A percentile compares a stretch with the other conserved stretches of the same genome.
phyloP scores from a whole-genome alignment of 1,140 invertebrate genomes.

The Tribolium castaneum region DNA sequence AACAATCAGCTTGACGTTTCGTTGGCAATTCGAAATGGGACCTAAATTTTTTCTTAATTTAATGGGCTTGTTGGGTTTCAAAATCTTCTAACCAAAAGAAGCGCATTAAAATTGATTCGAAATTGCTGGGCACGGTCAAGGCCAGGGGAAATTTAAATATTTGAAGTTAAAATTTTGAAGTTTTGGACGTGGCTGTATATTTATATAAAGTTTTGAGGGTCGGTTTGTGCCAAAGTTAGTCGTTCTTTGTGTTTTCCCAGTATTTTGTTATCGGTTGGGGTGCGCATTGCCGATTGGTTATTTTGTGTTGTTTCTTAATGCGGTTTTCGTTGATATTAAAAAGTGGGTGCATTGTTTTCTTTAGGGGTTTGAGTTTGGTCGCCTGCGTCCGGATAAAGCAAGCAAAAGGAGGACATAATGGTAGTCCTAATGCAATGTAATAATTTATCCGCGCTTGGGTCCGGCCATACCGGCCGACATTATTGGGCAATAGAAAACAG shows the following conservation, averaged over 20 bases:
- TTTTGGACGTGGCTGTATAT: not conserved
- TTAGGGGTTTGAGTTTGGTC: not conserved
- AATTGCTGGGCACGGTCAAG: too few species aligned
- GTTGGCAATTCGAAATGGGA: too few species aligned
- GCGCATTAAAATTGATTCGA: too few species aligned
- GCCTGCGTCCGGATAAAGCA: not conserved
- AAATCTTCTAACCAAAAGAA: too few species aligned
- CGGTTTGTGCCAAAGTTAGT: not conserved
- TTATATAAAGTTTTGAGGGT: not conserved
- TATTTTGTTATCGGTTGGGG: not conserved
- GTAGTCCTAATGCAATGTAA: slow-evolving; percentile 22
- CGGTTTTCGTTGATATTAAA: not conserved
- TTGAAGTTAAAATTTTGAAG: too few species aligned
- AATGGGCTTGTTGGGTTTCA: too few species aligned
- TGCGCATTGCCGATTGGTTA: not conserved
- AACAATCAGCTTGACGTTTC: too few species aligned
- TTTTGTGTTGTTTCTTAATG: not conserved
- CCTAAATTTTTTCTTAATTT: too few species aligned
- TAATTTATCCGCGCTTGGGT: slow-evolving; percentile 18
- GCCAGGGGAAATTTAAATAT: too few species aligned
- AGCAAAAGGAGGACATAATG: slow-evolving; percentile 14
- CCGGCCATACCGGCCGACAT: slow-evolving; percentile 39
- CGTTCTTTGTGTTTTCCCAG: not conserved
- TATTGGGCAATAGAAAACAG: slow-evolving; percentile 53
- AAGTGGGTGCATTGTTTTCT: not conserved